Evolutionary conservation across 1,140 invertebrate genomes (phyloP).

Genomic region (Sycophaga agraensis): DNA sequence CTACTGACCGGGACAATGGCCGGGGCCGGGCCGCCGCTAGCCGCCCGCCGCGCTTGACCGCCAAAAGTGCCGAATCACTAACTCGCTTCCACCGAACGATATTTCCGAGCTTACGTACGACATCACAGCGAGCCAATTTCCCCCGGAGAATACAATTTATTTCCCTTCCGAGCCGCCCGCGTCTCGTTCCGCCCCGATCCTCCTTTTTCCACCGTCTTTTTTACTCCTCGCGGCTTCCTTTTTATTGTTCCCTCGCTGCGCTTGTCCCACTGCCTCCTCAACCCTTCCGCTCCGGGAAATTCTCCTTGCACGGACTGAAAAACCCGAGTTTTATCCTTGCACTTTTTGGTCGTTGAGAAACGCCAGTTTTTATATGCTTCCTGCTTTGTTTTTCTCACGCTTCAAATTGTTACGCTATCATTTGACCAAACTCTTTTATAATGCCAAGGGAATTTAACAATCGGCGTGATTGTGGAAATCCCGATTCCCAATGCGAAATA

Average conservation of each 20-base stretch:
- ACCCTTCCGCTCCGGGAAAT: neutral
- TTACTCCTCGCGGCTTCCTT: neutral
- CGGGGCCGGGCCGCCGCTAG: no score
- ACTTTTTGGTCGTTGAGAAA: no score
- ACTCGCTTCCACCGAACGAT: conserved; percentile 25
- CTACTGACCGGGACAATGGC: no score
- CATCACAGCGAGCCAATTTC: conserved; percentile 34
- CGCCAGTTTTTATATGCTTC: no score
- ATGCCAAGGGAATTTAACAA: no score
- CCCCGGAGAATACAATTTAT: conserved; percentile 35
- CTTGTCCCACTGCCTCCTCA: neutral
- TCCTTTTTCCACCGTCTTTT: conserved; percentile 12
- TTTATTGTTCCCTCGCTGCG: no score
- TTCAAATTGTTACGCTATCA: no score
- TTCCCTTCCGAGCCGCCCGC: conserved; percentile 27
- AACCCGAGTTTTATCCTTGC: neutral
- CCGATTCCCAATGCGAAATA: no score
- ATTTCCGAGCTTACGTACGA: conserved; percentile 27
- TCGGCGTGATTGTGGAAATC: no score
- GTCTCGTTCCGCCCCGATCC: conserved; percentile 19
- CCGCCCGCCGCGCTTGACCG: conserved; percentile 32
- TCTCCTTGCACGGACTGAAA: neutral
- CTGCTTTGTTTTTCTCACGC: no score
- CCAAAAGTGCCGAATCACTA: conserved; percentile 38
- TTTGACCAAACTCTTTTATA: no score